Percentiles rank a stretch among this genome's conserved stretches.
Conservation (phyloP, 1,140 invertebrate species). For the Acromyrmex heyeri region DNA sequence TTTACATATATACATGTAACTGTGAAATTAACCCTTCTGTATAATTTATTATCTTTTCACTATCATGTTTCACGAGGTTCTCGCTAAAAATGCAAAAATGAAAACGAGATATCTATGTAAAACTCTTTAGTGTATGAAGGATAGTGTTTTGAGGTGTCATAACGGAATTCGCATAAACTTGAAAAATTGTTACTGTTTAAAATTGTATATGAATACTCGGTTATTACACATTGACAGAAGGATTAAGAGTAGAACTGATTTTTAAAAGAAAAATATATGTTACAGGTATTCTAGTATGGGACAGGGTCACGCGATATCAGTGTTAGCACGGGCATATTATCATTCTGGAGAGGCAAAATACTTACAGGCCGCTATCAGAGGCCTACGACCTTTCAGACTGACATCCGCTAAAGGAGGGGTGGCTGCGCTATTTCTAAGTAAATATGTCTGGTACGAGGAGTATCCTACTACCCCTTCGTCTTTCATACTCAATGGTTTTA, state of each 20-base stretch:
- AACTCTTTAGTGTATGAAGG: no score
- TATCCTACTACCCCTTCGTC: slow-evolving; percentile 98
- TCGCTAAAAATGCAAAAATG: no score
- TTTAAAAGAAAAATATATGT: slow-evolving; percentile 8
- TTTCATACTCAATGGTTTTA: slow-evolving; percentile 99
- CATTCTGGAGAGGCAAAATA: slow-evolving; percentile 92
- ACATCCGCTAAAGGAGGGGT: slow-evolving; percentile 92
- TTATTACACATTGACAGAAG: no score
- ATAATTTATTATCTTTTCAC: no score
- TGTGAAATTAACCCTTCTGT: neutral
- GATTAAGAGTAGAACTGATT: neutral
- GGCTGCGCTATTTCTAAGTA: slow-evolving; percentile 93
- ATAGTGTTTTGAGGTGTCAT: no score
- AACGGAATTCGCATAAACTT: no score
- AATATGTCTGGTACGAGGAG: slow-evolving; percentile 97
- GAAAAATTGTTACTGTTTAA: no score
- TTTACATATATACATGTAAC: slow-evolving; percentile 13
- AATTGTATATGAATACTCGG: no score
- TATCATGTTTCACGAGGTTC: no score
- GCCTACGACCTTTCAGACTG: slow-evolving; percentile 93
- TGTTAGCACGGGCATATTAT: slow-evolving; percentile 95
- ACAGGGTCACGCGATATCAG: slow-evolving; percentile 98
- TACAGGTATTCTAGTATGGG: slow-evolving; percentile 98
- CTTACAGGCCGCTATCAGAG: slow-evolving; percentile 93
- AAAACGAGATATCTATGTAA: no score